Evolutionary conservation across 2,113 vertebrate genomes (phyloP).

Genomic region (Stercorarius parasiticus): DNA sequence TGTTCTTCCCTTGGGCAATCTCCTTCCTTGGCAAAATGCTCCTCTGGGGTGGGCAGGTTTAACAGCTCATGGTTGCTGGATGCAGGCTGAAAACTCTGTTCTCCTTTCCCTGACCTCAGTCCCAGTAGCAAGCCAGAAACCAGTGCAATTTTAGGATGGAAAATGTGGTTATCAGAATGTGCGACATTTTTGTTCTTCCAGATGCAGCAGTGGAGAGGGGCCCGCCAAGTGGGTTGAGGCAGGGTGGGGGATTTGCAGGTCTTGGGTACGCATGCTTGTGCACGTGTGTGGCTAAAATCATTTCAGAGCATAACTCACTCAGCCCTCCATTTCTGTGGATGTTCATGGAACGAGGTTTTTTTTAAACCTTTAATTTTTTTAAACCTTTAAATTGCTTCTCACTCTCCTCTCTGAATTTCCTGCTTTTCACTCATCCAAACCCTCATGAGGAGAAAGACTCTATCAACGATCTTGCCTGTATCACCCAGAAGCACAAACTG

Average conservation of each 20-base stretch:
- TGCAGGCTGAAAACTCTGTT: not conserved
- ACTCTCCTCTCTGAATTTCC: not conserved
- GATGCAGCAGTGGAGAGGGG: not conserved
- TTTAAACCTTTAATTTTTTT: not conserved
- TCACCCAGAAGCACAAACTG: not conserved
- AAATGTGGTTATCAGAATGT: not conserved
- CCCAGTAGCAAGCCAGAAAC: not conserved
- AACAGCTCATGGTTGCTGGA: not conserved
- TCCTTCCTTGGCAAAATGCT: not conserved
- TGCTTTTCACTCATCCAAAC: not conserved
- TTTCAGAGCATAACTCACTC: not conserved
- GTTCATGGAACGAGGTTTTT: not conserved
- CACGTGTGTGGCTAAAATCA: not conserved
- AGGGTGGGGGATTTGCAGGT: accelerated
- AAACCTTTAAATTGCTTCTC: not conserved
- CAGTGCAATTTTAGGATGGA: not conserved
- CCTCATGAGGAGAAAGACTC: not conserved
- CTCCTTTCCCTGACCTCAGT: not conserved
- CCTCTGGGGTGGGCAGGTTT: not conserved
- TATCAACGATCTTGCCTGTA: not conserved
- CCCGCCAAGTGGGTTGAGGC: not conserved
- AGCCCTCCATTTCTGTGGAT: not conserved
- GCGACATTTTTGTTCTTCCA: not conserved
- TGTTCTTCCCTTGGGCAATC: not conserved
- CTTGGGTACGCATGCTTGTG: not conserved